phyloP scores from a whole-genome alignment of 2,113 vertebrate genomes.

The Baryphthengus martii region DNA sequence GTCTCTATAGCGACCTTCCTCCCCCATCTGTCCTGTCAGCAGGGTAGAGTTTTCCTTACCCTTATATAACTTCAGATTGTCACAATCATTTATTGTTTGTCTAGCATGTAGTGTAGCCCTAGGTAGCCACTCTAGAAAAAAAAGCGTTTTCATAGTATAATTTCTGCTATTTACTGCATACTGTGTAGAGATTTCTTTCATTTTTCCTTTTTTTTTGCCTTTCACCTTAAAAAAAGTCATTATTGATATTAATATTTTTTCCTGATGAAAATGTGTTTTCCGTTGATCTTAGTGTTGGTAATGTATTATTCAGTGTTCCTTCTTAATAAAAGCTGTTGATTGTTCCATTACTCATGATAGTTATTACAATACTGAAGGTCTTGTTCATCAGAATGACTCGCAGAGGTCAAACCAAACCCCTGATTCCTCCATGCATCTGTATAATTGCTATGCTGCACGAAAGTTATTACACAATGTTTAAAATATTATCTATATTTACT shows the following conservation, averaged over 20 bases:
- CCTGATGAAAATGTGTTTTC: slow-evolving; percentile 40
- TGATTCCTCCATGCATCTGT: background rate
- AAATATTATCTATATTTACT: background rate
- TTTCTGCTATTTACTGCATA: background rate
- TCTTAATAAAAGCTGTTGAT: slow-evolving; percentile 59
- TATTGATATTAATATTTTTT: slow-evolving; percentile 44
- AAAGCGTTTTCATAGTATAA: background rate
- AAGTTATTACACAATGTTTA: background rate
- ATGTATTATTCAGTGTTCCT: slow-evolving; percentile 65
- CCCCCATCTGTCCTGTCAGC: background rate
- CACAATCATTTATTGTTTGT: slow-evolving; percentile 10
- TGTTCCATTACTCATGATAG: slow-evolving; percentile 44
- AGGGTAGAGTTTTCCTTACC: background rate
- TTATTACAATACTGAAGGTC: slow-evolving; percentile 53
- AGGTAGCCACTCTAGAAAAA: background rate
- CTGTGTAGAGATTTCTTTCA: background rate
- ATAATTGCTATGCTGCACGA: background rate
- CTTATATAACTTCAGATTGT: background rate
- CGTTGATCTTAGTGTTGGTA: slow-evolving; percentile 37
- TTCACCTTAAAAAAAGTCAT: background rate
- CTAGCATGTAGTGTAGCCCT: slow-evolving; percentile 5
- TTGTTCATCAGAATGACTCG: slow-evolving; percentile 40
- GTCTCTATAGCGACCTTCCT: background rate
- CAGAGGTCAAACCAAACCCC: slow-evolving; percentile 18
- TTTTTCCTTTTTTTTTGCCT: background rate